Evolutionary conservation across 2,888 invertebrate species (phyloP), one percentile per base, ranked within the genome.

Genomic region (Hemithea aestivaria): DNA sequence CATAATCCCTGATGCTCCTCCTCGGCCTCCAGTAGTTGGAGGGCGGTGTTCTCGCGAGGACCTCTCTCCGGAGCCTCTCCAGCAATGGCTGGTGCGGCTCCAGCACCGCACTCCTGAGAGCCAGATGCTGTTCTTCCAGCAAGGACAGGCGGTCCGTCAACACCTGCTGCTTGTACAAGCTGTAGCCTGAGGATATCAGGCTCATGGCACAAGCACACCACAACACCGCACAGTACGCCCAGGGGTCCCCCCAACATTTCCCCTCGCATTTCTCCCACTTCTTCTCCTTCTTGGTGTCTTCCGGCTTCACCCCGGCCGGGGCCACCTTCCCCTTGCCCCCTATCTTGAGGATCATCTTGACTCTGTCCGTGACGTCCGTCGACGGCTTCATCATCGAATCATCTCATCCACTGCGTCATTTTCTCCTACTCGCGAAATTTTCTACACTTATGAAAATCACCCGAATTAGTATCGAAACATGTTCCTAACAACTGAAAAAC

Each of bases 171-270:
- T 82, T 81, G 81, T 90, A 90, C 58, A 88, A 72, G 60, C 89
- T 89, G 72, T 88, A 91, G 60, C 89, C 90, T 81, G 90, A 89
- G 31, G 88, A 87, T 49, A 88, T 72, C 60, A 91, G 81, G 78
- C 90, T 90, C 88, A 91, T 88, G 67, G 89, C 87, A 83, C 91
- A 91, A 67, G 89, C 89, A 87, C 90, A 89, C 89, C 91, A 81
- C 81, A 91, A 83, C 71, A 89, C 84, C 63, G 69, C 78, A 76
- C 81, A 83, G 67, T 83, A 83, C 47, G 71, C 66, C 82, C 79
- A 80, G 11, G 83, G 80, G 42, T 85, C 84, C 7, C 66, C 75
- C 4, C 77, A 73, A 57, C 80, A 84, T 59, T 58, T 62, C 44
- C 73, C 72, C 20, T 77, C 73, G 60, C 83, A 84, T 62, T 52